Evolutionary conservation across 2,797 vertebrate genomes (phyloP), one percentile per base, ranked within the genome.

Genomic region (Acipenser ruthenus): DNA sequence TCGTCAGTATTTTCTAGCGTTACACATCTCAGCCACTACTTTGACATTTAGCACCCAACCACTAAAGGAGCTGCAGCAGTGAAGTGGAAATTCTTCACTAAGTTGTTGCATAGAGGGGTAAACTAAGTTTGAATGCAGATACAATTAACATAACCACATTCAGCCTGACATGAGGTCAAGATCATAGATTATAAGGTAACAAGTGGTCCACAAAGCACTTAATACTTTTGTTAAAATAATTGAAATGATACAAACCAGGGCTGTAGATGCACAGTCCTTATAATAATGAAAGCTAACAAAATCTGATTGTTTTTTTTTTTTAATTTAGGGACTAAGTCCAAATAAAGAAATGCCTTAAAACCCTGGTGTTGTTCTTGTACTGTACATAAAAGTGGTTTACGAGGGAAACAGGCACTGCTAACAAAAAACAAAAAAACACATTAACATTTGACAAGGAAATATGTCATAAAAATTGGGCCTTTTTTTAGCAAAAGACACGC

Each of bases 1-100:
- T 85, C 78, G 86, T 82, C 75, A 75, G 80, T 79, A 78, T 74
- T 80, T 78, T 83, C 78, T 75, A 13, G 0, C 73, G 67, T 68
- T 64, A 69, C 63, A 73, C 69, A 75, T 65, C 12, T 65, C 71
- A 74, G 65, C 74, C 64, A 68, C 56, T 74, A 60, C 37, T 65
- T 70, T 72, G 79, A 70, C 60, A 65, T 72, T 78, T 78, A 75
- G 72, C 66, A 78, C 74, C 69, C 59, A 73, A 10, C 66, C 78
- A 62, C 67, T 79, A 80, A 82, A 82, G 71, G 74, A 78, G 58
- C 68, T 77, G 70, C 72, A 78, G 79, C 69, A 72, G 55, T 51
- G 63, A 79, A 72, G 73, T 62, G 12, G 74, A 82, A 81, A 79
- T 60, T 12, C 23, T 55, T 13, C 37, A 23, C 10, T 13, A 63